Evolutionary conservation across 2,888 invertebrate species (phyloP).

Genomic region (Scaptomyza parva): DNA sequence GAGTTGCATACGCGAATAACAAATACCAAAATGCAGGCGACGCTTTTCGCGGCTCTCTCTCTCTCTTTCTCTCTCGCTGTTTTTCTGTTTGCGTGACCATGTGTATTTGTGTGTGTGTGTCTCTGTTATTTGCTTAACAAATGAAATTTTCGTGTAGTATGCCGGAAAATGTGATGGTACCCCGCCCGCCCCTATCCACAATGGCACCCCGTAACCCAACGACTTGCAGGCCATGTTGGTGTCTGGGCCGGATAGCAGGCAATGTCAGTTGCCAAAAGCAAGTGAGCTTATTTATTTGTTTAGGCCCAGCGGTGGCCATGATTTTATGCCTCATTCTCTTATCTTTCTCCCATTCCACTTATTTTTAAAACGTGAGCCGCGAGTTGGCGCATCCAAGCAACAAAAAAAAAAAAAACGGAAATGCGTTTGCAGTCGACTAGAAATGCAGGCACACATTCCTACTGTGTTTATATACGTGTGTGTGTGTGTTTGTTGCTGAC

Average conservation of each 20-base stretch:
- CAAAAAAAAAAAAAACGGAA: constrained; percentile 41
- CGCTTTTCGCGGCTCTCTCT: constrained; percentile 25
- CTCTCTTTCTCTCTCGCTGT: constrained; percentile 1
- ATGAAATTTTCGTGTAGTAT: constrained; percentile 74
- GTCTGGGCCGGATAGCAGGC: constrained; percentile 58
- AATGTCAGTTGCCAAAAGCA: constrained; percentile 73
- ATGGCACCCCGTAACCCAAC: background rate
- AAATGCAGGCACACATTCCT: constrained; percentile 45
- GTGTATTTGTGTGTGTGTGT: constrained; percentile 43
- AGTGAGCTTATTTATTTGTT: constrained; percentile 76
- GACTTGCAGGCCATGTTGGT: constrained; percentile 3
- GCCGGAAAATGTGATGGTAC: constrained; percentile 37
- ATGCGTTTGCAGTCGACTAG: constrained; percentile 72
- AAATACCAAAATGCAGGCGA: constrained; percentile 35
- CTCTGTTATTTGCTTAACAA: constrained; percentile 73
- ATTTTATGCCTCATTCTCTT: constrained; percentile 43
- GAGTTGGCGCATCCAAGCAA: constrained; percentile 39
- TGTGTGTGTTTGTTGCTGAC: constrained; percentile 22
- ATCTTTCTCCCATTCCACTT: background rate
- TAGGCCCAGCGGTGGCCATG: constrained; percentile 72
- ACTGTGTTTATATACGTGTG: constrained; percentile 1
- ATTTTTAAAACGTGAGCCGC: constrained; percentile 33
- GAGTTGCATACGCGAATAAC: constrained; percentile 39
- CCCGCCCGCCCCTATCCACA: background rate
- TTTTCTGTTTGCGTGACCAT: constrained; percentile 44